Conservation (phyloP, 2,113 vertebrate species). For the Muntiacus muntjak region DNA sequence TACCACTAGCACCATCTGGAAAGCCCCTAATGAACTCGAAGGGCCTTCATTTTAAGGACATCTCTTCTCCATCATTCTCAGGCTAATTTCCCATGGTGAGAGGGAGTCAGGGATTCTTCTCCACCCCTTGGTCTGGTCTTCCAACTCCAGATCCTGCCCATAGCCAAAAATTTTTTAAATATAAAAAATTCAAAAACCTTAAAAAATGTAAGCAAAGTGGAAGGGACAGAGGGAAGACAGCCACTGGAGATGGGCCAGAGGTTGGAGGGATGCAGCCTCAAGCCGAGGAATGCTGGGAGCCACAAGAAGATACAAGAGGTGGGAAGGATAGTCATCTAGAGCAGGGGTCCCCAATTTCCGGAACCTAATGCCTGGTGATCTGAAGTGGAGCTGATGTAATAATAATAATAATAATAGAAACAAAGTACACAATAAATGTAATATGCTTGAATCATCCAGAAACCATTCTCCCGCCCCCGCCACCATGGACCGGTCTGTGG, state of each 20-base stretch:
- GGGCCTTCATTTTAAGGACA: neutral
- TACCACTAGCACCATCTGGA: neutral
- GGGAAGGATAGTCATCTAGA: neutral
- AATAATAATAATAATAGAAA: neutral
- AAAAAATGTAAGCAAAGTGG: neutral
- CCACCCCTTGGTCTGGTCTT: neutral
- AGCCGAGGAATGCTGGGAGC: neutral
- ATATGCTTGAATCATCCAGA: neutral
- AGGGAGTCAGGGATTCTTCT: neutral
- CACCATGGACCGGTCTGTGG: neutral
- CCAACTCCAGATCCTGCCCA: neutral
- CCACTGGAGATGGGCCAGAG: neutral
- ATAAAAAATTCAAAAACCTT: neutral
- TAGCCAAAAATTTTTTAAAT: neutral
- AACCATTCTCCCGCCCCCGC: neutral
- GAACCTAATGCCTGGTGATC: neutral
- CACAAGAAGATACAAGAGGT: neutral
- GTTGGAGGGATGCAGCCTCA: neutral
- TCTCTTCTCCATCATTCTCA: neutral
- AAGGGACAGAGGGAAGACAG: neutral
- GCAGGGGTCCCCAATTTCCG: neutral
- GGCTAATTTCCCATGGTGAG: neutral
- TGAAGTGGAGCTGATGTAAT: neutral
- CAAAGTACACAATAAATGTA: neutral
- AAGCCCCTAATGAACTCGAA: neutral